Conservation (phyloP, 2,113 vertebrate species). For the Otocyon megalotis region DNA sequence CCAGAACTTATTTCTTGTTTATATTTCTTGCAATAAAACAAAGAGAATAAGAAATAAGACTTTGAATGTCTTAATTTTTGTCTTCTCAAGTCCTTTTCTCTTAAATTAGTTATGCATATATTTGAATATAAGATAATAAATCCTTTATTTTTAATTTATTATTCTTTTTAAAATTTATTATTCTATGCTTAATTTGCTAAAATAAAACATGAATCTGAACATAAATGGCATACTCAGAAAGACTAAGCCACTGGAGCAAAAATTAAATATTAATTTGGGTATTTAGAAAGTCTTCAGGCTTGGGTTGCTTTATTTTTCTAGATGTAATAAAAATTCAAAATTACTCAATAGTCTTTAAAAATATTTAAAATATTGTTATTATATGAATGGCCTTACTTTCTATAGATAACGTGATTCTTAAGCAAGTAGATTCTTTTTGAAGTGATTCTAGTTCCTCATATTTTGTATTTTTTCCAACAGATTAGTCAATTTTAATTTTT, state of each 20-base stretch:
- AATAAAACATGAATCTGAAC: conserved; percentile 8
- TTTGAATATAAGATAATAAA: conserved; percentile 1
- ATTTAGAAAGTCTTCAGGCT: conserved; percentile 9
- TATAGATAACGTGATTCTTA: conserved; percentile 8
- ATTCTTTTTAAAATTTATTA: conserved; percentile 11
- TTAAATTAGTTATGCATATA: conserved; percentile 63
- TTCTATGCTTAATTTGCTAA: conserved; percentile 24
- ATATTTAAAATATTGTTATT: conserved; percentile 36
- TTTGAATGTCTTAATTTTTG: conserved; percentile 66
- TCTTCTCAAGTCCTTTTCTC: conserved; percentile 13
- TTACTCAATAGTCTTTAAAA: conserved; percentile 40
- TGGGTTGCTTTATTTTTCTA: conserved; percentile 45
- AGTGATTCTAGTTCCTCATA: conserved; percentile 42
- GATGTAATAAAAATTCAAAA: conserved; percentile 32
- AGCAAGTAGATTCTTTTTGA: conserved; percentile 25
- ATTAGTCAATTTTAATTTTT: conserved; percentile 46
- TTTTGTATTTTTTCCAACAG: conserved; percentile 52
- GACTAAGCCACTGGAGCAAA: conserved; percentile 53
- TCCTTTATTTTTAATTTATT: conserved; percentile 46
- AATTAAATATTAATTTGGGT: conserved; percentile 10
- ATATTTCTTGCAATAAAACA: conserved; percentile 65
- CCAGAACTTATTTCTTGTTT: conserved; percentile 68
- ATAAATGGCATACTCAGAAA: conserved; percentile 62
- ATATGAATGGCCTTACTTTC: conserved; percentile 12
- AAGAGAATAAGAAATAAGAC: conserved; percentile 50